phyloP scores from a whole-genome alignment of 2,888 invertebrate species.

The Choristoneura rosaceana region DNA sequence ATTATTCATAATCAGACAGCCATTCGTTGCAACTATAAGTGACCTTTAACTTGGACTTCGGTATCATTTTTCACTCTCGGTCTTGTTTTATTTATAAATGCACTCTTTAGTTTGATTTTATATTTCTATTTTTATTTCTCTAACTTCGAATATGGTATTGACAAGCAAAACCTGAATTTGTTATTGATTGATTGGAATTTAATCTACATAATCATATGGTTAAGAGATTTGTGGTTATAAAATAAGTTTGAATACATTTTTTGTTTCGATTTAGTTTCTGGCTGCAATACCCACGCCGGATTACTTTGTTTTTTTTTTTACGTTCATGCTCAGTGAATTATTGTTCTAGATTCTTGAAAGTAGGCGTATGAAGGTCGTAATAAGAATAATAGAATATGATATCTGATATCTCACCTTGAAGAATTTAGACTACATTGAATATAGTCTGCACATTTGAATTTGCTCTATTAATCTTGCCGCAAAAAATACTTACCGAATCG shows the following conservation, averaged over 20 bases:
- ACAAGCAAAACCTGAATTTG: background rate
- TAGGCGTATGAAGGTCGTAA: slow-evolving; percentile 49
- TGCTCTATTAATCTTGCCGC: slow-evolving; percentile 20
- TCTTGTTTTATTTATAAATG: slow-evolving; percentile 20
- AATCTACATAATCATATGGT: slow-evolving; percentile 4
- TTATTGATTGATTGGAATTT: slow-evolving; percentile 23
- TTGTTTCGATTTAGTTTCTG: background rate
- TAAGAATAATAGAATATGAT: slow-evolving; percentile 45
- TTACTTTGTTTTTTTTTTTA: slow-evolving; percentile 27
- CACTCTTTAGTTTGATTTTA: slow-evolving; percentile 12
- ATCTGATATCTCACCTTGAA: slow-evolving; percentile 47
- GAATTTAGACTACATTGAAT: slow-evolving; percentile 41
- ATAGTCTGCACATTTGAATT: slow-evolving; percentile 32
- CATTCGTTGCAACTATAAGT: slow-evolving; percentile 35
- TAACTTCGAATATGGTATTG: background rate
- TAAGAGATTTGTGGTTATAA: background rate
- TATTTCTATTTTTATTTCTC: slow-evolving; percentile 2
- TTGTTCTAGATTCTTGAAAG: slow-evolving; percentile 55
- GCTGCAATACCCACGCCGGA: slow-evolving; percentile 15
- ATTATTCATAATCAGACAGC: slow-evolving; percentile 48
- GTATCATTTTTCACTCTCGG: slow-evolving; percentile 31
- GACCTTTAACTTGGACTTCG: slow-evolving; percentile 37
- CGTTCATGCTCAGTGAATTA: slow-evolving; percentile 24
- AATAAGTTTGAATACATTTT: background rate
- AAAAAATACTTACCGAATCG: slow-evolving; percentile 19